phyloP scores from a whole-genome alignment of 2,797 vertebrate genomes.

The Enteromius mattozi region DNA sequence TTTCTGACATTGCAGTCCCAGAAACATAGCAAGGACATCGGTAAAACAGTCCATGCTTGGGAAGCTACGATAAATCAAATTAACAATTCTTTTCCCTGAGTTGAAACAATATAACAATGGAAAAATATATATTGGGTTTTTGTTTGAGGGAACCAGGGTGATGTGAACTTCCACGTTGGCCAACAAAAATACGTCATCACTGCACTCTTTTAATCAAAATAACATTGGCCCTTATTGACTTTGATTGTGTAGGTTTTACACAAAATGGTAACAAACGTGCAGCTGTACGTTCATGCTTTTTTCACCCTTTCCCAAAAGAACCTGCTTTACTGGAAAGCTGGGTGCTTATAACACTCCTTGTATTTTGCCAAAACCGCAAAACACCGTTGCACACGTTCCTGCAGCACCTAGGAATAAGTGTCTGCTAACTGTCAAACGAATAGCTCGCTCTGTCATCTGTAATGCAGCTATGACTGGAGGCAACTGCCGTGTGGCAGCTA shows the following conservation, averaged over 20 bases:
- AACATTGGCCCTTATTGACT: not conserved
- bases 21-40: not conserved
- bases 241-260: not conserved
- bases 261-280: not conserved
- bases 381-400: not conserved
- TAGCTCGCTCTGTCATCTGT: conserved; percentile 59
- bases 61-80: not conserved
- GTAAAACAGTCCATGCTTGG: too few species aligned
- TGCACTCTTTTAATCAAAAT: not conserved
- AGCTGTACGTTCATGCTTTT: not conserved
- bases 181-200: not conserved
- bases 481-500: conserved; percentile 55
- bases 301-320: not conserved
- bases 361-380: not conserved
- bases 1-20: not conserved
- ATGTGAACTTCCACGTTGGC: not conserved
- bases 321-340: conserved; percentile 21
- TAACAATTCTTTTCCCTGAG: not conserved
- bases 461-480: conserved; percentile 53
- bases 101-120: not conserved
- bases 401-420: conserved; percentile 12
- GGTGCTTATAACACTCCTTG: not conserved
- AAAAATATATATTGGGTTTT: not conserved
- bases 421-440: conserved; percentile 60
- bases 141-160: not conserved